phyloP scores from a whole-genome alignment of 2,113 vertebrate species.

The Xiphophorus couchianus region DNA sequence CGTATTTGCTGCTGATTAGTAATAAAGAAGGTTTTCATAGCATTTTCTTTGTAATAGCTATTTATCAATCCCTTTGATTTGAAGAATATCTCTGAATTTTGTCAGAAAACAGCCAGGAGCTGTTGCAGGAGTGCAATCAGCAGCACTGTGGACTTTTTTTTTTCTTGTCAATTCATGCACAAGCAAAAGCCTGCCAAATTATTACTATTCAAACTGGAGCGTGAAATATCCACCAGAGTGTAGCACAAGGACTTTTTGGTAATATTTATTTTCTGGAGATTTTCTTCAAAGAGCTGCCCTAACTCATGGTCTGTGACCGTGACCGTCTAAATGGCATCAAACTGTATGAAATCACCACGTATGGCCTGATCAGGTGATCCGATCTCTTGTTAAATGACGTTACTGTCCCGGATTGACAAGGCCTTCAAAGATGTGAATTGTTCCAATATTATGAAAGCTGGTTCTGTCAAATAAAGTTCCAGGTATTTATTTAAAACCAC shows the following conservation, averaged over 20 bases:
- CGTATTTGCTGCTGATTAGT: conserved; percentile 19
- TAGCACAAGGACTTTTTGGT: conserved; percentile 27
- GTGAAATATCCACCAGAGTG: conserved; percentile 20
- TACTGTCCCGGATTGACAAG: not conserved
- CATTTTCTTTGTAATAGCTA: conserved; percentile 36
- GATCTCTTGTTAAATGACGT: not conserved
- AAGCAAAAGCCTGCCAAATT: not conserved
- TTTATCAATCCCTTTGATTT: conserved; percentile 32
- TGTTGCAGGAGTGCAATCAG: not conserved
- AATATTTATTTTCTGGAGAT: conserved; percentile 18
- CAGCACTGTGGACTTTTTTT: not conserved
- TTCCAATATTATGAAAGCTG: not conserved
- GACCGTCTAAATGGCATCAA: not conserved
- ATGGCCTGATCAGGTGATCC: conserved; percentile 5
- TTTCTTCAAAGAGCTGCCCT: conserved; percentile 3
- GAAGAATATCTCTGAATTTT: not conserved
- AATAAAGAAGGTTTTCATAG: conserved; percentile 9
- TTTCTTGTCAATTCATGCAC: not conserved
- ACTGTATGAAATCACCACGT: not conserved
- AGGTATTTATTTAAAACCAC: not conserved
- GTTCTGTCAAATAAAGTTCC: not conserved
- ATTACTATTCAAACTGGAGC: conserved; percentile 7
- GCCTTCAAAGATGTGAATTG: not conserved
- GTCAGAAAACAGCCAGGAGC: not conserved
- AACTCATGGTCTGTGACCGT: not conserved